Conservation (phyloP, 2,888 invertebrate species). For the Oithona nana region DNA sequence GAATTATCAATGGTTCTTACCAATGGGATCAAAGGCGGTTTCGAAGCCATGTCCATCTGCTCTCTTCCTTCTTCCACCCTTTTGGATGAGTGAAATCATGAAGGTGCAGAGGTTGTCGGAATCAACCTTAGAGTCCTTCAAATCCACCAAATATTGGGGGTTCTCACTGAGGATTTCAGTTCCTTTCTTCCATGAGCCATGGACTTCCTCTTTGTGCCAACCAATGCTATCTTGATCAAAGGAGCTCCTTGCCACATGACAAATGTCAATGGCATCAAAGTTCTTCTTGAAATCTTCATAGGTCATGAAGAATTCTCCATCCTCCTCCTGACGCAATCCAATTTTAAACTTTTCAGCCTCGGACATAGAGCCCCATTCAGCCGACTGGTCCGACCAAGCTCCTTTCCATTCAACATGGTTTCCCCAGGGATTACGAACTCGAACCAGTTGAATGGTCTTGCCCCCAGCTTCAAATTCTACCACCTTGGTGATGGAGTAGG, state of each 20-base stretch:
- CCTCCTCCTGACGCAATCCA: slow-evolving; percentile 69
- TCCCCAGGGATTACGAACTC: slow-evolving; percentile 85
- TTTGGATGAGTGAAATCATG: no score
- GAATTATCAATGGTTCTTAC: no score
- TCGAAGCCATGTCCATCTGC: no score
- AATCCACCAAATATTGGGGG: no score
- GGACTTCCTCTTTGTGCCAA: no score
- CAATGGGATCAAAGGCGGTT: no score
- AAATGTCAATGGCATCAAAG: slow-evolving; percentile 48
- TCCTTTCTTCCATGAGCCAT: no score
- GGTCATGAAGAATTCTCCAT: slow-evolving; percentile 97
- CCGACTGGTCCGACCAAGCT: slow-evolving; percentile 63
- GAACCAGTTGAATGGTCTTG: slow-evolving; percentile 44
- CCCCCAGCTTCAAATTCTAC: slow-evolving; percentile 3
- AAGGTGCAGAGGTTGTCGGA: no score
- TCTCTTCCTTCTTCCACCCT: no score
- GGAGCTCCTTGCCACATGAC: slow-evolving; percentile 85
- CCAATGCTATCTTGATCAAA: no score
- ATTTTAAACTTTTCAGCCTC: slow-evolving; percentile 64
- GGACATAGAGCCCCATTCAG: slow-evolving; percentile 75
- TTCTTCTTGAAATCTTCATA: slow-evolving; percentile 33
- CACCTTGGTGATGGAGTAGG: slow-evolving; percentile 71
- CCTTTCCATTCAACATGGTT: slow-evolving; percentile 90
- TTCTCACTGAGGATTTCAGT: no score
- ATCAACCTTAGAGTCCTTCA: no score